phyloP scores from a whole-genome alignment of 2,113 vertebrate genomes.

The Hepsetus odoe region DNA sequence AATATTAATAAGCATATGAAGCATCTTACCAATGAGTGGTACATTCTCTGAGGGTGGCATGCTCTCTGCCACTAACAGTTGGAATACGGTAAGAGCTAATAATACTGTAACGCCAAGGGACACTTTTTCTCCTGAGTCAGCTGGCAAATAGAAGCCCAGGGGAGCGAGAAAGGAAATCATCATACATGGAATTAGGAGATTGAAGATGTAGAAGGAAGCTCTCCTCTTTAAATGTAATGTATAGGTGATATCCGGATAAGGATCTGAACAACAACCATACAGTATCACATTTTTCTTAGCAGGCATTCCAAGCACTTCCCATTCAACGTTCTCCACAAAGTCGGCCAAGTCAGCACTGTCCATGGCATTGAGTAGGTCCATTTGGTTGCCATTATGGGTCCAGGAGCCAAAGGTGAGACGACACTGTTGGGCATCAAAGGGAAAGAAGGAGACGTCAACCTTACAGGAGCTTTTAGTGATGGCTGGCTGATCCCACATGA shows the following conservation, averaged over 20 bases:
- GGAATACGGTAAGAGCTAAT: slow-evolving; percentile 83
- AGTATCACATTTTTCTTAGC: slow-evolving; percentile 83
- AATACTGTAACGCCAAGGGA: slow-evolving; percentile 82
- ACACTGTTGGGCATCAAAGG: slow-evolving; percentile 88
- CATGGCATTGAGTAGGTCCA: slow-evolving; percentile 80
- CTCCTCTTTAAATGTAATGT: slow-evolving; percentile 84
- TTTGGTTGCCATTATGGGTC: slow-evolving; percentile 91
- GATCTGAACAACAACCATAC: slow-evolving; percentile 91
- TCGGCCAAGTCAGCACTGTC: slow-evolving; percentile 80
- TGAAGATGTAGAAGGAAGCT: slow-evolving; percentile 91
- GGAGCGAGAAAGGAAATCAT: slow-evolving; percentile 91
- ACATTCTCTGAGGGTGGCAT: slow-evolving; percentile 83
- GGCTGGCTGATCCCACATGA: slow-evolving; percentile 88
- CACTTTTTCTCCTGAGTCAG: slow-evolving; percentile 88
- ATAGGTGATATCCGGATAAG: slow-evolving; percentile 90
- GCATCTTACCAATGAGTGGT: slow-evolving; percentile 83
- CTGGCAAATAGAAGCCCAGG: slow-evolving; percentile 88
- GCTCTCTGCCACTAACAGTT: slow-evolving; percentile 83
- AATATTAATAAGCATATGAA: background rate
- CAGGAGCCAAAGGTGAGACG: slow-evolving; percentile 90
- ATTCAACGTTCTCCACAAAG: slow-evolving; percentile 90
- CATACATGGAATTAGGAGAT: slow-evolving; percentile 90
- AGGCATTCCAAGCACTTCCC: slow-evolving; percentile 87
- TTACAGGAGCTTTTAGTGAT: slow-evolving; percentile 93
- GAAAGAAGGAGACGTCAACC: slow-evolving; percentile 91